phyloP scores from a whole-genome alignment of 1,140 invertebrate genomes.

The Trypoxylus dichotomus region DNA sequence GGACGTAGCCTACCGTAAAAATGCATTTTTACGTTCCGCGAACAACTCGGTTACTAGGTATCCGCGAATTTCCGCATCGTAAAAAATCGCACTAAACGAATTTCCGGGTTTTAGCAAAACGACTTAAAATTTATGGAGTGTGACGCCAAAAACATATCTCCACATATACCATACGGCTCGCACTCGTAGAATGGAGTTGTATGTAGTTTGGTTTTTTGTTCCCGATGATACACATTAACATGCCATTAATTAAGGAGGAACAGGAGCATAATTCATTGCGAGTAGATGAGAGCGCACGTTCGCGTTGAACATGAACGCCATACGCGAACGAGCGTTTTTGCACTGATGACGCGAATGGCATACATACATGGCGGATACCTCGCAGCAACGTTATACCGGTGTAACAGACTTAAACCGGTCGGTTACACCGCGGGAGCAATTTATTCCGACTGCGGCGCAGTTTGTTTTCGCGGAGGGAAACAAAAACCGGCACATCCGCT shows the following conservation, averaged over 20 bases:
- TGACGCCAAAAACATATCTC: neutral
- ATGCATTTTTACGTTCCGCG: neutral
- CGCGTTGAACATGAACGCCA: neutral
- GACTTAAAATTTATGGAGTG: neutral
- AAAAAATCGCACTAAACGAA: neutral
- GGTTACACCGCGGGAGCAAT: neutral
- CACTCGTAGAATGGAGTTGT: neutral
- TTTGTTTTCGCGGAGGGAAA: neutral
- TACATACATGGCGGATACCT: neutral
- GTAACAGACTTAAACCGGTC: neutral
- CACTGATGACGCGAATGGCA: neutral
- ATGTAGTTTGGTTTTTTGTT: neutral
- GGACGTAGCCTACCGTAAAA: neutral
- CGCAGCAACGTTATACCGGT: neutral
- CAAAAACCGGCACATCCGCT: neutral
- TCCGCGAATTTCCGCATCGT: neutral
- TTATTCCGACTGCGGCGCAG: neutral
- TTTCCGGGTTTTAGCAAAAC: neutral
- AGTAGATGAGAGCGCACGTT: neutral
- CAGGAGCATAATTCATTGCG: neutral
- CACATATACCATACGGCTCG: no score
- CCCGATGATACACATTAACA: neutral
- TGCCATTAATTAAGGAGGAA: neutral
- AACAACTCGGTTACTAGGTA: neutral
- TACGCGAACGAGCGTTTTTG: neutral